These are phyloP conservation scores for Eupithecia subumbrata DNA, from an alignment of 2,888 invertebrate genomes.

Conservation along the genomic window DNA sequence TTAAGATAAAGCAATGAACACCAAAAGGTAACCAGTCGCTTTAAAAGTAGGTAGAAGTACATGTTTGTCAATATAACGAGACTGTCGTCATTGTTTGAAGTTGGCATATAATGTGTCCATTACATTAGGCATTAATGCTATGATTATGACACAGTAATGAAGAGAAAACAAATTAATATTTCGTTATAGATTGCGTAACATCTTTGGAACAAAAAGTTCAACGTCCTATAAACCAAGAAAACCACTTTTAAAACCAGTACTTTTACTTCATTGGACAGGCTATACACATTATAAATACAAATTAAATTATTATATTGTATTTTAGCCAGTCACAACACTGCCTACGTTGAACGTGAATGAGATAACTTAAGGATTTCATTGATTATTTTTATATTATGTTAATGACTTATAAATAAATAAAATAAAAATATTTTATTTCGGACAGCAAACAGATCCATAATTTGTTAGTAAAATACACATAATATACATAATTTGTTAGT, in stretches of 20 bases:
- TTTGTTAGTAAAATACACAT: no score
- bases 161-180: slow-evolving; percentile 71
- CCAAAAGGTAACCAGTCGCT: neutral
- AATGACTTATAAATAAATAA: no score
- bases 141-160: slow-evolving; percentile 46
- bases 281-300: slow-evolving; percentile 10
- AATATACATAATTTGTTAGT: no score
- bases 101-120: slow-evolving; percentile 33
- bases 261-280: slow-evolving; percentile 52
- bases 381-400: slow-evolving; percentile 20
- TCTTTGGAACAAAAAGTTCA: slow-evolving; percentile 74
- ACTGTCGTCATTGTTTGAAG: slow-evolving; percentile 6
- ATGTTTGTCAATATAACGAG: neutral
- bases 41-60: neutral
- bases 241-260: slow-evolving; percentile 78
- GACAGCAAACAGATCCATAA: no score
- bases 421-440: no score
- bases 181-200: slow-evolving; percentile 65
- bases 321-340: slow-evolving; percentile 16
- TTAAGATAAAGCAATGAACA: neutral
- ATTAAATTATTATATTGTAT: slow-evolving; percentile 26
- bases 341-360: slow-evolving; percentile 36
- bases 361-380: slow-evolving; percentile 41
- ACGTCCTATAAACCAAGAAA: slow-evolving; percentile 76
- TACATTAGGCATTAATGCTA: slow-evolving; percentile 16